phyloP scores from a whole-genome alignment of 2,797 vertebrate species.

The Clarias laeviceps region DNA sequence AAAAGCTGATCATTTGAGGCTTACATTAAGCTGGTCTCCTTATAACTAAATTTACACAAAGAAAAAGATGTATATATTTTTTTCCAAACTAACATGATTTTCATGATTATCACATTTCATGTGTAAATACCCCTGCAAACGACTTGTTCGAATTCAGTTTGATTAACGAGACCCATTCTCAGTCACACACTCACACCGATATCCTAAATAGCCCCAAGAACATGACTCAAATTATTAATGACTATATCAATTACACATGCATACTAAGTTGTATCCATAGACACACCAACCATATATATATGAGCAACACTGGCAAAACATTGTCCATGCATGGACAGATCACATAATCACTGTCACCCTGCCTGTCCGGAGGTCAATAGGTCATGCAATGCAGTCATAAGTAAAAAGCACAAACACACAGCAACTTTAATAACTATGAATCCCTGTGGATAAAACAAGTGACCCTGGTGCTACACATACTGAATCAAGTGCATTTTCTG shows the following conservation, averaged over 20 bases:
- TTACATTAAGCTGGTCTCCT: not conserved
- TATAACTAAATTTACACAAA: not conserved
- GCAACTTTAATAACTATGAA: slow-evolving; percentile 47
- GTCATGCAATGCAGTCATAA: slow-evolving; percentile 12
- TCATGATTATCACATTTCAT: not conserved
- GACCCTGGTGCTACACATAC: slow-evolving; percentile 29
- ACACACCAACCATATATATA: not conserved
- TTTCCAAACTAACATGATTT: not conserved
- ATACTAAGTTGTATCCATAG: not conserved
- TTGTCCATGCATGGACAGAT: not conserved
- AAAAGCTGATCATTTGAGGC: not conserved
- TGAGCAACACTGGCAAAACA: not conserved
- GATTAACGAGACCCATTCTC: not conserved
- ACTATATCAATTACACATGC: not conserved
- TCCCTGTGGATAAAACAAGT: slow-evolving; percentile 13
- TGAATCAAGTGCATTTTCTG: slow-evolving; percentile 37
- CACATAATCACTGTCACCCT: not conserved
- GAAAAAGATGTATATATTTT: not conserved
- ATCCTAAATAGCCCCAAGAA: not conserved
- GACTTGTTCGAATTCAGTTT: not conserved
- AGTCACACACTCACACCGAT: not conserved
- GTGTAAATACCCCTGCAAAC: not conserved
- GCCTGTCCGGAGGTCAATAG: not conserved
- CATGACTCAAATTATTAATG: not conserved
- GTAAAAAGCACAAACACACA: not conserved